Percentiles rank a stretch among this genome's conserved stretches.
phyloP scores from a whole-genome alignment of 1,140 invertebrate species.

The Philopotamus ludificatus region DNA sequence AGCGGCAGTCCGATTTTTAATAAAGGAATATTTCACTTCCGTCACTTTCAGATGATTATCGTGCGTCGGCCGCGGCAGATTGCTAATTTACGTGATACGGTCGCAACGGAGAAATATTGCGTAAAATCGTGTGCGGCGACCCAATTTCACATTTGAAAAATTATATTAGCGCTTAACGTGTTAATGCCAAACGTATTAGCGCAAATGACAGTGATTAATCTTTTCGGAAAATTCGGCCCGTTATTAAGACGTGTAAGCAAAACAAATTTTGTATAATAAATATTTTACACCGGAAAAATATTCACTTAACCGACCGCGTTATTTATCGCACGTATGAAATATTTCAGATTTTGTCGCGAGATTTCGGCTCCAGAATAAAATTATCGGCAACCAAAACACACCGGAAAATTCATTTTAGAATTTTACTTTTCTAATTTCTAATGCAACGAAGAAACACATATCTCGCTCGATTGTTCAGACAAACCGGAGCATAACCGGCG shows the following conservation, averaged over 20 bases:
- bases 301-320: background rate
- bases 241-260: background rate
- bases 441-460: too few relatives aligned
- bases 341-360: background rate
- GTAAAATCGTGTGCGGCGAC: background rate
- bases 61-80: too few relatives aligned
- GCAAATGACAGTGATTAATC: background rate
- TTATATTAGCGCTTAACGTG: background rate
- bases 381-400: background rate
- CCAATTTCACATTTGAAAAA: background rate
- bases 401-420: background rate
- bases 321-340: background rate
- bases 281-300: background rate
- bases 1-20: background rate
- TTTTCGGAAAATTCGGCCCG: background rate
- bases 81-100: background rate
- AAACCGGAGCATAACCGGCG: too few relatives aligned
- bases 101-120: too few relatives aligned
- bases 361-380: background rate
- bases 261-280: background rate
- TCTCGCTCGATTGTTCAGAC: too few relatives aligned
- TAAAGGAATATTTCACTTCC: background rate
- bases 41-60: too few relatives aligned
- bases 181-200: background rate
- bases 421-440: background rate